Base-by-base conservation (phyloP, 2,888 invertebrate genomes). In the Agrenia bidenticulata region DNA sequence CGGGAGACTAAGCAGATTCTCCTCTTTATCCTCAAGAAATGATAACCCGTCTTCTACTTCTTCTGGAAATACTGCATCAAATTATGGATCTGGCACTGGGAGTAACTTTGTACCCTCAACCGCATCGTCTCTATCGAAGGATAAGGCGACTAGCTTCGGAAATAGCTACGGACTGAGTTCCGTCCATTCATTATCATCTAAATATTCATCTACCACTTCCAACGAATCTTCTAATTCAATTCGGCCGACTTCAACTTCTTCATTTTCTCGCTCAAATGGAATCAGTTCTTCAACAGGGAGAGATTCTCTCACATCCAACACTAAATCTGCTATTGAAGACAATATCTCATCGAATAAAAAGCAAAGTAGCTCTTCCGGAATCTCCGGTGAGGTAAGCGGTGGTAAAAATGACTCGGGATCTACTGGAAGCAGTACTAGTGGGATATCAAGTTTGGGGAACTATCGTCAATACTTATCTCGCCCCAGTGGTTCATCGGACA, bases 1-100 rank as follows among this genome's bases (percentile, higher is more conserved):
- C 24, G 57, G 27, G 41, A 65, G 67, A 24, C 66, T 68, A 26
- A 70, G 61, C 54, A 53, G 67, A 64, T 70, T 62, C 39, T 61
- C 65, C 23, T 24, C 66, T 26, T 64, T 66, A 59, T 68, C 70
- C 2, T 63, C 67, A 2, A 23, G 63, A 23, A 54, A 32, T n/a
- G 66, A 58, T 37, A 56, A 56, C 37, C 32, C 45, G 0, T 37
- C 61, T 17, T 58, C 67, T 15, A 24, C 64, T 15, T 23, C 56
- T 32, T 54, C 39, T 41, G 32, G 54, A 41, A 57, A 39, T 57
- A 11, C 17, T 15, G 37, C 57, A 2, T 27, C 54, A n/a, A 19
- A 15, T 21, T 51, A 23, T 51, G 37, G 55, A 13, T 55, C 55
- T 45, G 57, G 63, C 17, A 19, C 41, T 19, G 55, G 54, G 37